Base-by-base conservation (phyloP, 2,888 invertebrate species). In the Ramazzottius varieornatus region DNA sequence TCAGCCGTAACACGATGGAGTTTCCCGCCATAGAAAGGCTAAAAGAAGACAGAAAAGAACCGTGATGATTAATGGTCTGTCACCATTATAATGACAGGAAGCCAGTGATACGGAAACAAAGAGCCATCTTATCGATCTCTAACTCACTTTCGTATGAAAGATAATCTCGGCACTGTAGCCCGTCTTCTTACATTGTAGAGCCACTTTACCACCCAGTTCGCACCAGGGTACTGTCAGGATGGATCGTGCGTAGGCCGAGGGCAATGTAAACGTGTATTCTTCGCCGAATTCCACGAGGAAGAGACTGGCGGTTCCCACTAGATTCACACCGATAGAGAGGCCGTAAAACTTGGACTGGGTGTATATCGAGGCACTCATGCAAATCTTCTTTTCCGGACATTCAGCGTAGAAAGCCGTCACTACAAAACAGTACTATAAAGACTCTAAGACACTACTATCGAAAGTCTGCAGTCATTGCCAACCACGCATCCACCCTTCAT, bases 21-120 rank as follows among this genome's bases (percentile, higher is more conserved):
- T 68, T 76, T 78, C n/a, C 78, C 79, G 65, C 78, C 79, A 71
- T 79, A 79, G 70, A 79, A 80, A 33, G 79, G 78, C 78, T 79
- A 70, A 24, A 72, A 71, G n/a, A n/a, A 46, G 65, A 34, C 64
- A 67, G 32, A 65, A 32, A 65, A 65, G 29, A 54, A 54, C 8
- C 20, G 4, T 54, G 29, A 54, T 24, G 20, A 54, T 54, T 16
- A 16, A 54, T 54, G 13, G 13, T 54, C 40, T 20, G 40, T 40
- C 32, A 13, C 16, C 63, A 63, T 8, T 29, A 63, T 29, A 63
- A 63, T 13, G 8, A 63, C 8, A 33, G 54, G 33, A 32, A n/a
- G 16, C 8, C 8, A 40, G 20, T 40, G 40, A 20, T 40, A 40
- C 20, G 40, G 40, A 8, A 20, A 40, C 8, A 40, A 8, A 40